These are phyloP conservation scores for Phyllotreta striolata DNA, from an alignment of 2,888 invertebrate species.

Conservation along the genomic window DNA sequence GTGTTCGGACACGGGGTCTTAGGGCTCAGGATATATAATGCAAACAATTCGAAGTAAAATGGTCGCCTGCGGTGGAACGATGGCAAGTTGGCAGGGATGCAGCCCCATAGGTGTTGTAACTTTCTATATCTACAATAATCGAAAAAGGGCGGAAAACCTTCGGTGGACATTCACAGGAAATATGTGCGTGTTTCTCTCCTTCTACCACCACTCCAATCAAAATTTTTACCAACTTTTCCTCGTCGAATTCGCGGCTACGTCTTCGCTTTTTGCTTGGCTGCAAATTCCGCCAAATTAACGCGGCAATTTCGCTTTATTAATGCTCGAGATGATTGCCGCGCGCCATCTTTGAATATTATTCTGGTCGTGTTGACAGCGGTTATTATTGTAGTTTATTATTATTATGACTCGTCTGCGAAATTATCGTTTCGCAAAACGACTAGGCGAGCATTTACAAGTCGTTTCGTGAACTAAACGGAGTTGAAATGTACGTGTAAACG, in stretches of 20 bases:
- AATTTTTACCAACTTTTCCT: no score
- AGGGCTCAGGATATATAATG: slow-evolving; percentile 46
- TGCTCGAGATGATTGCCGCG: slow-evolving; percentile 35
- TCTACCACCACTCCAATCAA: no score
- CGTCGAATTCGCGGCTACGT: no score
- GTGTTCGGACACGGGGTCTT: slow-evolving; percentile 41
- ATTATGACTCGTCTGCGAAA: slow-evolving; percentile 29
- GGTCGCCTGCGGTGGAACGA: slow-evolving; percentile 44
- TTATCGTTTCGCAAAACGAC: slow-evolving; percentile 25
- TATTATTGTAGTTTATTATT: slow-evolving; percentile 34
- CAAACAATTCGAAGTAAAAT: slow-evolving; percentile 49
- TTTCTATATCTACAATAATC: slow-evolving; percentile 50
- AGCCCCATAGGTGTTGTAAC: slow-evolving; percentile 47
- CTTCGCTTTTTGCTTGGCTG: no score
- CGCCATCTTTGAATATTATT: slow-evolving; percentile 38
- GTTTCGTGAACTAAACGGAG: background rate
- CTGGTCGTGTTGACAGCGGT: slow-evolving; percentile 36
- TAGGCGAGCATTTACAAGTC: slow-evolving; percentile 5
- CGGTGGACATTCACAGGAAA: slow-evolving; percentile 41
- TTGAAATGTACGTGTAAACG: slow-evolving; percentile 5
- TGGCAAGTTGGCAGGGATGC: slow-evolving; percentile 42
- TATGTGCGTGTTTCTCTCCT: no score
- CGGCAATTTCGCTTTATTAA: slow-evolving; percentile 35
- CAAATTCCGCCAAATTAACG: slow-evolving; percentile 36
- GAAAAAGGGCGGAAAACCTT: slow-evolving; percentile 45